These are phyloP conservation scores for Sebastes itinus DNA, from an alignment of 2,797 vertebrate species.

Conservation along the genomic window DNA sequence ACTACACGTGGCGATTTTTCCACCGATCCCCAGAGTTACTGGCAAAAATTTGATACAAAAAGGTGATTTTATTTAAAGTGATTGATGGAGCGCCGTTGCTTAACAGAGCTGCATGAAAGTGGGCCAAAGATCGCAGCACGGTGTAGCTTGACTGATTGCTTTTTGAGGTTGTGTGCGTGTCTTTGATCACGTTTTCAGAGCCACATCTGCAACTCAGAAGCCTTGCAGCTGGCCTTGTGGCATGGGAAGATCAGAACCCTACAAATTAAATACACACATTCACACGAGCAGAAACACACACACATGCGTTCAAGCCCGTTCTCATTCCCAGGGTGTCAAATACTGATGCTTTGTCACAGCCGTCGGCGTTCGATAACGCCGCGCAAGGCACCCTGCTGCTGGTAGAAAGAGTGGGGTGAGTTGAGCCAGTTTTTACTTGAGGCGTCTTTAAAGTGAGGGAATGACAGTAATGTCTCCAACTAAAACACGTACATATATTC, in stretches of 20 bases:
- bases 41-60: not conserved
- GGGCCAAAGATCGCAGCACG: not conserved
- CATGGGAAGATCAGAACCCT: not conserved
- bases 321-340: too few species aligned
- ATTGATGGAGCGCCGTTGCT: not conserved
- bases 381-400: too few species aligned
- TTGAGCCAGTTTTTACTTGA: too few species aligned
- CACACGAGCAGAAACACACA: not conserved
- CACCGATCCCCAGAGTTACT: not conserved
- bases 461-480: too few species aligned
- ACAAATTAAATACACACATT: not conserved
- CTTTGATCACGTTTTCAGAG: constrained; percentile 10
- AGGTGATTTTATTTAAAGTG: not conserved
- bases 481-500: too few species aligned
- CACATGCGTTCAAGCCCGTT: not conserved
- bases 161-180: not conserved
- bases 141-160: not conserved
- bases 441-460: too few species aligned
- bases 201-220: not conserved
- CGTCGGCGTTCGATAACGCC: too few species aligned
- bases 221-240: constrained; percentile 6
- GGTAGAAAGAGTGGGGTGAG: too few species aligned
- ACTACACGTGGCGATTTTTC: not conserved
- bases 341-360: too few species aligned
- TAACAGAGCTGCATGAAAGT: not conserved